A percentile compares a stretch with the other conserved stretches of the same genome.
Conservation (phyloP, 1,140 invertebrate genomes). For the Aradophagus sp. region DNA sequence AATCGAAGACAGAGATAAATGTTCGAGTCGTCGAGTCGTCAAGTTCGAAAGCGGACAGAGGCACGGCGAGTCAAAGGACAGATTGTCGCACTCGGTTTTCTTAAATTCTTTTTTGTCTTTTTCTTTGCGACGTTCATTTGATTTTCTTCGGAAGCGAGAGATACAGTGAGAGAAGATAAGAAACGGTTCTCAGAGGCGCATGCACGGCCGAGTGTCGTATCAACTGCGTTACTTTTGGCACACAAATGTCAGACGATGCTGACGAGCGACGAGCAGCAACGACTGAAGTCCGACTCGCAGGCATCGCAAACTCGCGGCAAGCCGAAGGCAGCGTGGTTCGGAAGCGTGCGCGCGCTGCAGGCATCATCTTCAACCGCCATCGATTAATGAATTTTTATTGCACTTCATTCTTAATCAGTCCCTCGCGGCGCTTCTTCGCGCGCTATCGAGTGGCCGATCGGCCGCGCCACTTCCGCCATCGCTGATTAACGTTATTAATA, state of each 20-base stretch:
- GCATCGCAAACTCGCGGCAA: constrained; percentile 53
- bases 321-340: constrained; percentile 50
- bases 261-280: constrained; percentile 56
- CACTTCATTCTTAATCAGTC: constrained; percentile 53
- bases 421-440: background rate
- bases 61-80: too few relatives aligned
- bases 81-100: too few relatives aligned
- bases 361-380: constrained; percentile 57
- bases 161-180: constrained; percentile 24
- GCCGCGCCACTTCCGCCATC: constrained; percentile 23
- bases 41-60: too few relatives aligned
- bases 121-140: too few relatives aligned
- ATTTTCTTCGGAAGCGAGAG: constrained; percentile 19
- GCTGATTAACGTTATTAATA: constrained; percentile 26
- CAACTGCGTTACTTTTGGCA: constrained; percentile 56
- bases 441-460: too few relatives aligned
- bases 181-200: constrained; percentile 40
- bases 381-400: constrained; percentile 60
- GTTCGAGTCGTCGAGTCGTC: too few relatives aligned
- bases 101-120: too few relatives aligned
- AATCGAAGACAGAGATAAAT: too few relatives aligned
- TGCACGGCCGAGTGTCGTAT: constrained; percentile 46
- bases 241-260: constrained; percentile 57
- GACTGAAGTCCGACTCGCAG: constrained; percentile 56
- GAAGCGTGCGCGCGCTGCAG: constrained; percentile 57